Base-by-base conservation (phyloP, 1,140 invertebrate genomes). In the Pomacea maculata region DNA sequence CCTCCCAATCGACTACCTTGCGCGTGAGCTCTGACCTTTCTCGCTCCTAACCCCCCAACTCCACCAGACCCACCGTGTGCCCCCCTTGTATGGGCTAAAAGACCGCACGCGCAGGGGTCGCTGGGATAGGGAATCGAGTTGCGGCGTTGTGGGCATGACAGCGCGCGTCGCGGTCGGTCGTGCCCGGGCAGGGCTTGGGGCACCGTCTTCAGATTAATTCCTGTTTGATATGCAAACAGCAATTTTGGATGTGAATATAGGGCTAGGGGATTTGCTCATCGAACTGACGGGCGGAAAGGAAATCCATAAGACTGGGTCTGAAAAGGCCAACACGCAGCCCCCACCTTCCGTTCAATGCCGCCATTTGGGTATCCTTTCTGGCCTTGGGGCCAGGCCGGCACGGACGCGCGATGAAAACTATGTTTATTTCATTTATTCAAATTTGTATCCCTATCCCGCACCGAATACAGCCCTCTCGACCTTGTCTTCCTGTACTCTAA, bases 381-480 rank as follows among this genome's bases (percentile, higher is more conserved):
- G 11, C 57, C 57, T 61, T 77, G 34, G 19, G 64, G n/a, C 34
- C 21, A 15, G 5, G 64, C 63, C 61, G 52, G 29, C 80, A 78
- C 75, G 76, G 75, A 67, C 73, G 57, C 19, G 55, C 15, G 61
- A 76, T 73, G 78, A 70, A 75, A 67, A 70, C 77, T 70, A 67
- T 82, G 72, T 82, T 82, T 82, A 75, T 82, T 82, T 82, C 81
- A 67, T 82, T 82, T 82, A 82, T 82, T 79, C 72, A 82, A 79
- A 82, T 82, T 82, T 82, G 77, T 82, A 79, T 82, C 77, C 78
- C 64, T 75, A 54, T 61, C 64, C 54, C 54, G 34, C 25, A n/a
- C 61, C 29, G 45, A 76, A 65, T 45, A 76, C 63, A 70, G 71
- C 52, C n/a, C 77, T 70, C 77, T 70, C 68, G 57, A 54, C 54